Base-by-base conservation (phyloP, 2,888 invertebrate species). In the Perdita meconis region DNA sequence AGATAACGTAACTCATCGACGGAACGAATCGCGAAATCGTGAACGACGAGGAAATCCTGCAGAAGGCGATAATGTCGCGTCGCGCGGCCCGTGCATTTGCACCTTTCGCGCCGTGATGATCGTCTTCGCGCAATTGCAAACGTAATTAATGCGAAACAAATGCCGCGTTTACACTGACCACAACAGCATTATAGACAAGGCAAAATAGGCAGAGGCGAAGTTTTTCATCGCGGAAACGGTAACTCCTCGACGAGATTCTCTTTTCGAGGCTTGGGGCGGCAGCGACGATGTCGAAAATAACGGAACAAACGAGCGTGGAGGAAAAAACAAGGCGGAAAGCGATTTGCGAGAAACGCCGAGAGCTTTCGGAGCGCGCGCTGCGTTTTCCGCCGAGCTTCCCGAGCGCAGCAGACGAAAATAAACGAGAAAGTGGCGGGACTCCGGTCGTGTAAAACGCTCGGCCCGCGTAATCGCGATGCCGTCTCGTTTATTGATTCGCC, bases 401-500 rank as follows among this genome's bases (percentile, higher is more conserved):
- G 6, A 47, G n/a, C 36, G 24, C 59, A 47, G 66, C 24, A 38
- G 50, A 47, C 55, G 66, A 73, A 70, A 82, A 72, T 70, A 80
- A 73, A 75, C 79, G 72, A 57, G 63, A 50, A 65, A 74, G 71
- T 55, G 66, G 34, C 65, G 44, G 50, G 47, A 66, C 65, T 38
- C 22, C 36, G 59, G 16, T 26, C 36, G 67, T 65, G 63, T 76
- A 76, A 78, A 47, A 79, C 68, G 76, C 50, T 70, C 60, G 60
- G 53, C 63, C 60, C 57, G 57, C 68, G 68, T 71, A 76, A 82
- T 73, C 73, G 61, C 81, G 60, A 74, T 66, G 70, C 63, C 78
- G 70, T 66, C n/a, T n/a, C 79, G 79, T 79, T 83, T 83, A 83
- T 84, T 77, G 83, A 84, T 83, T 83, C 83, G 79, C 79, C 81